These are phyloP conservation scores for Drosophila simulans DNA, from an alignment of 1,140 invertebrate species.

Conservation along the genomic window DNA sequence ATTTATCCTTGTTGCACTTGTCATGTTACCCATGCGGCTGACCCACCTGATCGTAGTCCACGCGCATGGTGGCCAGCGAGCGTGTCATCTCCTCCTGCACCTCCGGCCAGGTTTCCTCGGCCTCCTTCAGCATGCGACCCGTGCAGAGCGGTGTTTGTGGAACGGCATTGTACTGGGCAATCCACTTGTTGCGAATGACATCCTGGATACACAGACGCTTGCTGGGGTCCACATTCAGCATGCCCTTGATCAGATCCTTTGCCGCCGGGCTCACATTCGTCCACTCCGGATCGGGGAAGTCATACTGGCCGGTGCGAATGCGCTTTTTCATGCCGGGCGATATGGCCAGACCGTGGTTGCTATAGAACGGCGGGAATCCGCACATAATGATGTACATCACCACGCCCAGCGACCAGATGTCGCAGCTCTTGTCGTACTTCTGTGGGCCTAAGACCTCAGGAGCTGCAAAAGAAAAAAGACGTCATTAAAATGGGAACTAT, in stretches of 20 bases:
- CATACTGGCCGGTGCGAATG: constrained; percentile 97
- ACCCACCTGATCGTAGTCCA: constrained; percentile 93
- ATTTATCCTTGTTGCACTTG: background rate
- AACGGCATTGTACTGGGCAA: constrained; percentile 94
- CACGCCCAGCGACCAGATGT: constrained; percentile 99
- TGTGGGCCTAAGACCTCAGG: constrained; percentile 98
- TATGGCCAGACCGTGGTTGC: constrained; percentile 97
- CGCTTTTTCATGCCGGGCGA: constrained; percentile 99
- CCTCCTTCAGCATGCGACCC: constrained; percentile 93
- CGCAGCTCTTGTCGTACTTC: constrained; percentile 99
- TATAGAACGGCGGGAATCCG: constrained; percentile 99
- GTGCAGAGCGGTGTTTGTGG: constrained; percentile 97
- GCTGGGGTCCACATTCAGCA: constrained; percentile 96
- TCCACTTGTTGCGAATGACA: constrained; percentile 96
- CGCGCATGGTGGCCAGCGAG: constrained; percentile 97
- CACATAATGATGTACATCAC: constrained; percentile 98
- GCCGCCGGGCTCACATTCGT: constrained; percentile 96
- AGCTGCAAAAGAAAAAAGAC: constrained; percentile 86
- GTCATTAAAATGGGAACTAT: background rate
- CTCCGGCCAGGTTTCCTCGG: constrained; percentile 96
- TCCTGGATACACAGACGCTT: constrained; percentile 95
- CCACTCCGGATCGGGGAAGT: constrained; percentile 99
- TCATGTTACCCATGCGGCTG: background rate
- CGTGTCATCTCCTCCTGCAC: constrained; percentile 99
- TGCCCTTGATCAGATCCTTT: constrained; percentile 96